Percentiles rank a stretch among this genome's conserved stretches.
Evolutionary conservation across 2,113 vertebrate species (phyloP).

Genomic region (Eolophus roseicapilla): DNA sequence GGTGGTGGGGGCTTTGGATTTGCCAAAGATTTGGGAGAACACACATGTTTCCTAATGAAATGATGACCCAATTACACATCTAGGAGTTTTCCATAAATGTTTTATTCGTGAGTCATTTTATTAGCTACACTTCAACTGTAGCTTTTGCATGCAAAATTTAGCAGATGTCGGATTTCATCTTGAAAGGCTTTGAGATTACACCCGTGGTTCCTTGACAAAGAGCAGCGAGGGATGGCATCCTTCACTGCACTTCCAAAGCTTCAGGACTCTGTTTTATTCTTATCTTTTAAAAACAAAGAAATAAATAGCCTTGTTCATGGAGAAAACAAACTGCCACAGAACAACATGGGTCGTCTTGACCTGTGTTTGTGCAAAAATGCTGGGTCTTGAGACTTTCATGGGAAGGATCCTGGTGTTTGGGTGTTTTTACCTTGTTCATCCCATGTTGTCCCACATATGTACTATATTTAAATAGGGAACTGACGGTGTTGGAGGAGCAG

Average conservation of each 20-base stretch:
- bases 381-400: neutral
- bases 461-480: neutral
- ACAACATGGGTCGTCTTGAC: neutral
- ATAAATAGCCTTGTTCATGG: neutral
- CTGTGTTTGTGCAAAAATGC: neutral
- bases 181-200: neutral
- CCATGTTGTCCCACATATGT: neutral
- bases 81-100: slow-evolving; percentile 55
- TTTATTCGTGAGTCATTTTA: slow-evolving; percentile 62
- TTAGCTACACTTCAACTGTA: slow-evolving; percentile 43
- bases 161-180: slow-evolving; percentile 58
- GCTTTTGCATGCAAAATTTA: slow-evolving; percentile 61
- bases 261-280: neutral
- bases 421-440: neutral
- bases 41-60: neutral
- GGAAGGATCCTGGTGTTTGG: too few species aligned
- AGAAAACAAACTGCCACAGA: neutral
- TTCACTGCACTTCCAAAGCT: neutral
- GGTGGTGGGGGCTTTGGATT: too few species aligned
- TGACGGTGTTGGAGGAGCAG: neutral
- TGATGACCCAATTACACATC: slow-evolving; percentile 61
- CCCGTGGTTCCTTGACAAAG: neutral
- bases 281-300: neutral
- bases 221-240: neutral
- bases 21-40: fast-evolving